phyloP scores from a whole-genome alignment of 2,888 invertebrate species.

The Leucophenga maculata region DNA sequence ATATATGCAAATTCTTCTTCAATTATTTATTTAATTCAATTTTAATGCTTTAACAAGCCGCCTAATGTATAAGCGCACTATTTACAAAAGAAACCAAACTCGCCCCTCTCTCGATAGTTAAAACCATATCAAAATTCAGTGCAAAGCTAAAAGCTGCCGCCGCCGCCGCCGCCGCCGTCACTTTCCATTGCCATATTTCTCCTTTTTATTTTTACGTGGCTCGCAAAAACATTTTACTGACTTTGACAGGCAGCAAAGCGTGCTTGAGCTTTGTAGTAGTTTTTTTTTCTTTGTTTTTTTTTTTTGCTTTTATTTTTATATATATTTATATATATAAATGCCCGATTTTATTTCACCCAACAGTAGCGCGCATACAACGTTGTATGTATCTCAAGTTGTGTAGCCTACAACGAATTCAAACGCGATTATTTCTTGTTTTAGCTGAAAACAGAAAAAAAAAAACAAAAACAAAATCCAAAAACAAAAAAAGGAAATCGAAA shows the following conservation, averaged over 20 bases:
- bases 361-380: conserved; percentile 53
- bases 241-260: conserved; percentile 60
- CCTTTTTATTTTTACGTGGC: conserved; percentile 36
- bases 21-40: conserved; percentile 47
- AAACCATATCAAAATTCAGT: too few relatives aligned
- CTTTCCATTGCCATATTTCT: conserved; percentile 41
- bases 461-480: too few relatives aligned
- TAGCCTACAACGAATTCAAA: too few relatives aligned
- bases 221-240: conserved; percentile 54
- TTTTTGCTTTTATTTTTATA: neutral
- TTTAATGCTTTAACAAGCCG: conserved; percentile 53
- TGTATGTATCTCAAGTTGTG: conserved; percentile 15
- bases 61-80: conserved; percentile 38
- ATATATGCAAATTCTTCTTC: conserved; percentile 47
- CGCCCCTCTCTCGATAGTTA: neutral
- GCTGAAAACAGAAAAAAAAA: too few relatives aligned
- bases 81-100: neutral
- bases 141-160: too few relatives aligned
- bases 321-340: too few relatives aligned
- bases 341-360: too few relatives aligned
- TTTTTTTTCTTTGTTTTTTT: neutral
- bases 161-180: neutral
- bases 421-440: too few relatives aligned
- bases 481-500: too few relatives aligned
- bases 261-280: conserved; percentile 9